These are phyloP conservation scores for Aporophyla lueneburgensis DNA, from an alignment of 2,888 invertebrate genomes.

Conservation along the genomic window DNA sequence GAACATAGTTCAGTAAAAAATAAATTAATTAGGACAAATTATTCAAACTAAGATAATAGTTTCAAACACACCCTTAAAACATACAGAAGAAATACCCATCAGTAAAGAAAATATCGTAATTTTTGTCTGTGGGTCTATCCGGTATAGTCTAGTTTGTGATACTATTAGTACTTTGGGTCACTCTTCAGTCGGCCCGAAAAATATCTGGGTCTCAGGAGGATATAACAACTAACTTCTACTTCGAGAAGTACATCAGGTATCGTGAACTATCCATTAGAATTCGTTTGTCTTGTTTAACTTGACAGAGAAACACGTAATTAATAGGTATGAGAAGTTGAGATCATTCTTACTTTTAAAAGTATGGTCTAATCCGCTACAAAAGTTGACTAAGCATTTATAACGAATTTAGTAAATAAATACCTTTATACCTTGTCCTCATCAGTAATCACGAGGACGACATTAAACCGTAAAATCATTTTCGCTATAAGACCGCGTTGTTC, in stretches of 20 bases:
- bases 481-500: background rate
- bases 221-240: background rate
- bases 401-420: background rate
- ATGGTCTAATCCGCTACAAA: background rate
- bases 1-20: too few relatives aligned
- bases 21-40: too few relatives aligned
- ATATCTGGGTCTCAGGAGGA: too few relatives aligned
- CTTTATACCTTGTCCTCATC: background rate
- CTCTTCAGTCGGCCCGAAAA: too few relatives aligned
- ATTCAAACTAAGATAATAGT: too few relatives aligned
- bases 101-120: too few relatives aligned
- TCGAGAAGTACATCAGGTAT: background rate
- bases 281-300: background rate
- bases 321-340: background rate
- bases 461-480: background rate
- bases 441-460: too few relatives aligned
- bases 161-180: too few relatives aligned
- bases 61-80: too few relatives aligned
- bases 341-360: slow-evolving; percentile 1
- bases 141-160: too few relatives aligned
- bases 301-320: background rate
- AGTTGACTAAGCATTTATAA: background rate
- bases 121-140: too few relatives aligned
- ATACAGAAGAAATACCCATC: too few relatives aligned
- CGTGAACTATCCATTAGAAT: background rate